Percentiles rank a stretch among this genome's conserved stretches.
These are phyloP conservation scores for Clistopyga incitator DNA, from an alignment of 2,888 invertebrate species.

Conservation along the genomic window DNA sequence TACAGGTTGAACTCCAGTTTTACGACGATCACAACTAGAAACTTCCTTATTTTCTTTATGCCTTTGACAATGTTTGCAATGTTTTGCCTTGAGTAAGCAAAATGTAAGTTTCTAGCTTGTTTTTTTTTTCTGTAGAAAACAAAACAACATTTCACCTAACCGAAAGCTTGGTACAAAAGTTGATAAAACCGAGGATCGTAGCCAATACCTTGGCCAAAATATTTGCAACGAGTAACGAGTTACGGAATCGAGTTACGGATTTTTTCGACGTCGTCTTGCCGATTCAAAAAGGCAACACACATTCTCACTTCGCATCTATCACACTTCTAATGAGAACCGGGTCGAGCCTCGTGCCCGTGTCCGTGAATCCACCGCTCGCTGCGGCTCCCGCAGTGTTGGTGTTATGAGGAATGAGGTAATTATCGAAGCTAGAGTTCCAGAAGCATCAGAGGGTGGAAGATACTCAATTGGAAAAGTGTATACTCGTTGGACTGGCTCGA, in stretches of 20 bases:
- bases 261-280: slow-evolving; percentile 1
- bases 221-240: slow-evolving; percentile 23
- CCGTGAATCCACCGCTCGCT: neutral
- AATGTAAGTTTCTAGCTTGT: too few species aligned
- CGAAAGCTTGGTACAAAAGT: too few species aligned
- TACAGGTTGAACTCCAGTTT: too few species aligned
- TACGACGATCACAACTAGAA: neutral
- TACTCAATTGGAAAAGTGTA: slow-evolving; percentile 7
- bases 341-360: neutral
- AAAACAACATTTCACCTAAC: too few species aligned
- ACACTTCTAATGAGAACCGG: slow-evolving; percentile 41
- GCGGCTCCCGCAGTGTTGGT: slow-evolving; percentile 8
- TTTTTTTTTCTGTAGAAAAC: too few species aligned
- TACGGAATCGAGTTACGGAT: too few species aligned
- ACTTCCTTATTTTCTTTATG: neutral
- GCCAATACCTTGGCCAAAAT: slow-evolving; percentile 1
- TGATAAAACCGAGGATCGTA: too few species aligned
- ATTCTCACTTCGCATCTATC: slow-evolving; percentile 32
- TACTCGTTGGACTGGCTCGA: slow-evolving; percentile 27
- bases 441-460: slow-evolving; percentile 29
- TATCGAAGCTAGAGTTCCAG: slow-evolving; percentile 40
- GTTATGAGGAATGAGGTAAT: slow-evolving; percentile 56
- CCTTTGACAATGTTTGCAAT: too few species aligned
- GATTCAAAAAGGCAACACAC: slow-evolving; percentile 21
- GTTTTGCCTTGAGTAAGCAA: too few species aligned